These are phyloP conservation scores for Sinocyclocheilus rhinocerous DNA, from an alignment of 2,113 vertebrate species.

Conservation along the genomic window DNA sequence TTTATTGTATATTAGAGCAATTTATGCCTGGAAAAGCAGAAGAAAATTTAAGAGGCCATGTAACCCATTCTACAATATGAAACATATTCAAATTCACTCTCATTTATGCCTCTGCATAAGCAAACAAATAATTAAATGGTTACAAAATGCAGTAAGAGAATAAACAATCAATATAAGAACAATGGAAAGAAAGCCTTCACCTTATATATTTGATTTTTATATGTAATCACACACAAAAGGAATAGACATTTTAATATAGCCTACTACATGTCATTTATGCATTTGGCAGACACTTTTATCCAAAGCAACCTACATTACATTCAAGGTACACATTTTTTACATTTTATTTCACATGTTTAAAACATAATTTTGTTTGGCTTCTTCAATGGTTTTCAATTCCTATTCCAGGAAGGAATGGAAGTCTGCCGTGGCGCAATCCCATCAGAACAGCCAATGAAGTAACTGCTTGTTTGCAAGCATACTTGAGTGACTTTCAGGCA, in stretches of 20 bases:
- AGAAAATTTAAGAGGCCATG: no score
- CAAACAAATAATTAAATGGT: not conserved
- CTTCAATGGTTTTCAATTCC: slow-evolving; percentile 31
- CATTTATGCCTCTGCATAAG: not conserved
- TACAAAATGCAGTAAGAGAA: not conserved
- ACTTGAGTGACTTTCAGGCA: slow-evolving; percentile 70
- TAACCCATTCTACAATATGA: not conserved
- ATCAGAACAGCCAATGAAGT: slow-evolving; percentile 65
- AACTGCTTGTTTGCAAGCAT: slow-evolving; percentile 61
- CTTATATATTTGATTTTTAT: not conserved
- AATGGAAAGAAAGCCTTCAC: not conserved
- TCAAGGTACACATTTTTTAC: not conserved
- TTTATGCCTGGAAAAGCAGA: no score
- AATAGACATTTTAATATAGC: not conserved
- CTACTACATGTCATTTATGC: not conserved
- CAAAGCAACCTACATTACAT: not conserved
- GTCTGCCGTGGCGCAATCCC: slow-evolving; percentile 73
- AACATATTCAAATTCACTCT: no score
- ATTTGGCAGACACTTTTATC: not conserved
- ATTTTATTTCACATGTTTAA: not conserved
- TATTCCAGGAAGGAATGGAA: slow-evolving; percentile 68
- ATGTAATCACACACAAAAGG: not conserved
- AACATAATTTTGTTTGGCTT: not conserved
- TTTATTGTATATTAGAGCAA: no score
- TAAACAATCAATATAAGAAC: not conserved